Conservation (phyloP, 2,888 invertebrate species). For the Caenorhabditis sp. region DNA sequence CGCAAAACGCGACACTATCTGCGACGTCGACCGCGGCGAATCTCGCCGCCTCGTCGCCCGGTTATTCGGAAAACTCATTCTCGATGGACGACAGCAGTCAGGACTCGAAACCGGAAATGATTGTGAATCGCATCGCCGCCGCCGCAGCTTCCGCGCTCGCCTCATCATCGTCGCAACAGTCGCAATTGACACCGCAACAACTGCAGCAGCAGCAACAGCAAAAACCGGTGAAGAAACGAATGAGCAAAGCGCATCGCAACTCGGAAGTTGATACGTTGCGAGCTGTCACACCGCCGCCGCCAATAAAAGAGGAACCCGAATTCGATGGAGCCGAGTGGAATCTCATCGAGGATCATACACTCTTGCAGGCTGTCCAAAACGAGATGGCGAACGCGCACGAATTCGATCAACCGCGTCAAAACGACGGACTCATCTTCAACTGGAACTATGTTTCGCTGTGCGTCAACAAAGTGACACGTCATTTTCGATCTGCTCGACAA, state of each 20-base stretch:
- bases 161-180: too few species aligned
- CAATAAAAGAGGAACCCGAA: slow-evolving; percentile 38
- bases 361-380: slow-evolving; percentile 74
- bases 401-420: slow-evolving; percentile 5
- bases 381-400: slow-evolving; percentile 16
- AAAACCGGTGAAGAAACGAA: slow-evolving; percentile 4
- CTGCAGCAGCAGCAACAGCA: too few species aligned
- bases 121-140: background rate
- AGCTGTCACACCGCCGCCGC: slow-evolving; percentile 36
- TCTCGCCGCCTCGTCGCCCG: slow-evolving; percentile 18
- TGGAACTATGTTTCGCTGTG: slow-evolving; percentile 94
- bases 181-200: too few species aligned
- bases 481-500: slow-evolving; percentile 81
- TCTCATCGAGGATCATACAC: slow-evolving; percentile 87
- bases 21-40: slow-evolving; percentile 7
- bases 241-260: background rate
- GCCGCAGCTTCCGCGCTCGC: too few species aligned
- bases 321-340: slow-evolving; percentile 83
- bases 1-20: slow-evolving; percentile 59
- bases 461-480: slow-evolving; percentile 82
- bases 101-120: slow-evolving; percentile 10
- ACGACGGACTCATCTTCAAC: slow-evolving; percentile 87
- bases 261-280: slow-evolving; percentile 14
- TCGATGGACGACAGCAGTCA: slow-evolving; percentile 36
- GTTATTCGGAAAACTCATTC: slow-evolving; percentile 36